A percentile compares a stretch with the other conserved stretches of the same genome.
phyloP scores from a whole-genome alignment of 1,140 invertebrate species.

The Thrips palmi region DNA sequence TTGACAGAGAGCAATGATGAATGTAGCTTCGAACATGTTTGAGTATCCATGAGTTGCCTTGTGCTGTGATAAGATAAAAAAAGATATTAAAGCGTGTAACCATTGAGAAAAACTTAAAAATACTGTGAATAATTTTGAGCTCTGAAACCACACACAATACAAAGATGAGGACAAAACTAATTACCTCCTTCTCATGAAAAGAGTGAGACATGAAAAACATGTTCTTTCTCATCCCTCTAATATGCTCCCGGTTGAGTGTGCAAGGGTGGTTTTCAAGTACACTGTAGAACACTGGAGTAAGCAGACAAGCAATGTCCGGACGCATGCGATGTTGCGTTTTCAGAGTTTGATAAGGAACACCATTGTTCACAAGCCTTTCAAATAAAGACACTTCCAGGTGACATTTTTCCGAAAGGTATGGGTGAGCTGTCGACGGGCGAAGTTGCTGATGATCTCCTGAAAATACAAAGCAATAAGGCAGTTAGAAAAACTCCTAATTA shows the following conservation, averaged over 20 bases:
- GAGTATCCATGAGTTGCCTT: conserved; percentile 30
- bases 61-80: conserved; percentile 20
- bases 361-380: conserved; percentile 43
- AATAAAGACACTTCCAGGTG: conserved; percentile 51
- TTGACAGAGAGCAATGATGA: conserved; percentile 30
- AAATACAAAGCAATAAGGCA: too few species aligned
- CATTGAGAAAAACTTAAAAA: conserved; percentile 2
- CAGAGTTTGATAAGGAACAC: conserved; percentile 30
- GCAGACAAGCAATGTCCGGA: conserved; percentile 35
- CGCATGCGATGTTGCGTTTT: conserved; percentile 45
- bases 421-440: conserved; percentile 38
- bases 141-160: neutral
- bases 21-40: conserved; percentile 40
- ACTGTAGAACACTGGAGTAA: conserved; percentile 38
- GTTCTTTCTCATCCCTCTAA: conserved; percentile 30
- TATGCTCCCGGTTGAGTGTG: conserved; percentile 27
- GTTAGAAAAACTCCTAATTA: too few species aligned
- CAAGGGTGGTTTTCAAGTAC: conserved; percentile 29
- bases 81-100: too few species aligned
- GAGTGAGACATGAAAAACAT: conserved; percentile 41
- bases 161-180: too few species aligned
- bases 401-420: conserved; percentile 32
- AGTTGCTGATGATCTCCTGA: conserved; percentile 60
- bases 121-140: too few species aligned
- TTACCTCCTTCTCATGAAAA: conserved; percentile 24